phyloP scores from a whole-genome alignment of 2,797 vertebrate species.

The Mionectes olivaceus region DNA sequence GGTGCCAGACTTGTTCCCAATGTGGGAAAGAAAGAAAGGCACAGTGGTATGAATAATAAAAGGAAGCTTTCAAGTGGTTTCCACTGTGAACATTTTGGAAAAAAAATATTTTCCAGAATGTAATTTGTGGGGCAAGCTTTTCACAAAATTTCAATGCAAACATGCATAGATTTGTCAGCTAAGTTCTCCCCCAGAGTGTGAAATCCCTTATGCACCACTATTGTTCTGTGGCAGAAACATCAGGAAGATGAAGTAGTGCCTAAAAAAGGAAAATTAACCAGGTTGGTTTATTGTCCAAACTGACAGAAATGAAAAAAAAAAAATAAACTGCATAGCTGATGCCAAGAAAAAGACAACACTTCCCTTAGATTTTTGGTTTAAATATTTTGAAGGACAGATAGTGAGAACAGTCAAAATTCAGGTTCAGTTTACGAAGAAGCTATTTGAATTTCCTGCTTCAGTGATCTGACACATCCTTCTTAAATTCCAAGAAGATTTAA shows the following conservation, averaged over 20 bases:
- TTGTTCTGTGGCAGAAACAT: not conserved
- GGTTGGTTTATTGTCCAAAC: not conserved
- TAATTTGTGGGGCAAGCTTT: constrained; percentile 30
- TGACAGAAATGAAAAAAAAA: not conserved
- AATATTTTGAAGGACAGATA: not conserved
- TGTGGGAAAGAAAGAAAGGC: constrained; percentile 60
- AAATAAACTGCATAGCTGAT: not conserved
- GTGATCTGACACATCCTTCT: not conserved
- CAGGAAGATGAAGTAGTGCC: not conserved
- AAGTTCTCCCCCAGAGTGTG: not conserved
- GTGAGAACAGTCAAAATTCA: not conserved
- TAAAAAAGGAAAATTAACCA: constrained; percentile 23
- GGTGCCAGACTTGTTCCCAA: constrained; percentile 48
- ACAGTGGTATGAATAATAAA: constrained; percentile 54
- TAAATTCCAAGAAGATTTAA: not conserved
- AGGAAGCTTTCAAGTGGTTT: constrained; percentile 59
- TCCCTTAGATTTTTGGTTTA: not conserved
- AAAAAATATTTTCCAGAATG: constrained; percentile 23
- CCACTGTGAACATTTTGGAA: constrained; percentile 41
- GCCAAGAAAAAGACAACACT: not conserved
- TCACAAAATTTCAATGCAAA: constrained; percentile 50
- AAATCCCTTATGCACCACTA: not conserved
- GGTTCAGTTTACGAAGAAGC: not conserved
- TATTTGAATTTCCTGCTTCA: not conserved
- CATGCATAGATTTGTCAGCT: not conserved